These are phyloP conservation scores for Cryptus armator DNA, from an alignment of 2,888 invertebrate genomes.

Conservation along the genomic window DNA sequence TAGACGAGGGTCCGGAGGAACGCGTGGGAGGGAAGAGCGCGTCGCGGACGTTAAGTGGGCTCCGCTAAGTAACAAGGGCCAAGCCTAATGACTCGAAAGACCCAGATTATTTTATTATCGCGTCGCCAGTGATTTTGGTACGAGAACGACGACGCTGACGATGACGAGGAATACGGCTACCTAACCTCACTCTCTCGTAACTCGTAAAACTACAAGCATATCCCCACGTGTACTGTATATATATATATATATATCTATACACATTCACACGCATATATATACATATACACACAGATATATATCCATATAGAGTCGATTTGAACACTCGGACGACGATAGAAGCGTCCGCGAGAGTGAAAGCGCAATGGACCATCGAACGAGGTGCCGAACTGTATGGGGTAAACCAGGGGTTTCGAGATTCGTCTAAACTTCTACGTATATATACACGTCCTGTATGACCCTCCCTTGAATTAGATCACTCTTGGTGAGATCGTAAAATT, in stretches of 20 bases:
- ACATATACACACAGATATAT: background rate
- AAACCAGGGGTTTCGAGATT: constrained; percentile 49
- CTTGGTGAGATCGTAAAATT: constrained; percentile 64
- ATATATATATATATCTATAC: background rate
- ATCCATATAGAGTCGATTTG: constrained; percentile 24
- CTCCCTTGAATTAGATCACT: constrained; percentile 66
- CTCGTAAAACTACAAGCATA: constrained; percentile 62
- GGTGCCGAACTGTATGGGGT: constrained; percentile 52
- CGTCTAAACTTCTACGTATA: constrained; percentile 49
- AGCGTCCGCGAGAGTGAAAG: constrained; percentile 51
- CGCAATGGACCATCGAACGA: constrained; percentile 67
- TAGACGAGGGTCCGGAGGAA: constrained; percentile 45
- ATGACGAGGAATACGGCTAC: constrained; percentile 32
- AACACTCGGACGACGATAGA: constrained; percentile 54
- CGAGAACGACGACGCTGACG: constrained; percentile 68
- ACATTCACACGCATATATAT: too few species aligned
- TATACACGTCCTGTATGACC: constrained; percentile 13
- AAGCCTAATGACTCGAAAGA: constrained; percentile 84
- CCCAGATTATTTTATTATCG: constrained; percentile 85
- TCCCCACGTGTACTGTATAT: constrained; percentile 57
- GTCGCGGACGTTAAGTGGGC: constrained; percentile 78
- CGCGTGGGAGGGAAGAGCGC: constrained; percentile 52
- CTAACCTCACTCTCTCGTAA: constrained; percentile 36
- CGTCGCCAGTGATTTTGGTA: constrained; percentile 83
- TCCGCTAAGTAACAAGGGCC: constrained; percentile 83